A percentile compares a stretch with the other conserved stretches of the same genome.
Evolutionary conservation across 2,113 vertebrate genomes (phyloP).

Genomic region (Ariopsis seemanni): DNA sequence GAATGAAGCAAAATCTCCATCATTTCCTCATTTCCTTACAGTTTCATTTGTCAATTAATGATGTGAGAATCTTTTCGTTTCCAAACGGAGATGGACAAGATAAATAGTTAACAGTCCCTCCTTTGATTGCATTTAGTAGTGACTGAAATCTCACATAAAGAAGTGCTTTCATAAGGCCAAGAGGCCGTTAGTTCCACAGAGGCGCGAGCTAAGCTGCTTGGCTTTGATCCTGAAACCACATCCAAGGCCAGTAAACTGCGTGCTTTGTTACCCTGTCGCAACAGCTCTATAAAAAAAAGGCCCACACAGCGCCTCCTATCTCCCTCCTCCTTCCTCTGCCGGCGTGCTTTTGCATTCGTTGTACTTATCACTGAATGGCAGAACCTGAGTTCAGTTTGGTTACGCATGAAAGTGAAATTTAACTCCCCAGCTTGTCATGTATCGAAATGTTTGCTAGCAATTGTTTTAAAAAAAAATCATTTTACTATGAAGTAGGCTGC

Average conservation of each 20-base stretch:
- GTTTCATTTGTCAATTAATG: constrained; percentile 43
- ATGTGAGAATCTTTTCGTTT: constrained; percentile 46
- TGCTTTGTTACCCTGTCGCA: constrained; percentile 64
- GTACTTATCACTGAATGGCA: constrained; percentile 76
- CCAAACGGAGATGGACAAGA: constrained; percentile 60
- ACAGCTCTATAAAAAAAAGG: constrained; percentile 35
- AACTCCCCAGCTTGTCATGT: constrained; percentile 86
- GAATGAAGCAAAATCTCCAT: constrained; percentile 28
- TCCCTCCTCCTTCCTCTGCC: constrained; percentile 13
- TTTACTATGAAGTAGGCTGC: constrained; percentile 93
- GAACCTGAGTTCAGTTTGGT: constrained; percentile 80
- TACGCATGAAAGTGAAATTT: constrained; percentile 76
- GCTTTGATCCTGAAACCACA: constrained; percentile 71
- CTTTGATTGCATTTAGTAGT: constrained; percentile 65
- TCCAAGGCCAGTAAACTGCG: constrained; percentile 68
- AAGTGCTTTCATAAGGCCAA: constrained; percentile 70
- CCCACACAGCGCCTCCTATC: constrained; percentile 30
- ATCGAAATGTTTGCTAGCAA: constrained; percentile 90
- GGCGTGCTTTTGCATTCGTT: constrained; percentile 47
- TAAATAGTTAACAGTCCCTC: constrained; percentile 64
- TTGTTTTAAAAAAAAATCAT: constrained; percentile 84
- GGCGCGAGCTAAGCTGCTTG: constrained; percentile 68
- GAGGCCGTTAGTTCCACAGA: constrained; percentile 69
- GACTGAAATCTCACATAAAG: constrained; percentile 69
- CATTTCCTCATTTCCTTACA: constrained; percentile 33